Conservation (phyloP, 1,140 invertebrate species). For the Halyomorpha halys region DNA sequence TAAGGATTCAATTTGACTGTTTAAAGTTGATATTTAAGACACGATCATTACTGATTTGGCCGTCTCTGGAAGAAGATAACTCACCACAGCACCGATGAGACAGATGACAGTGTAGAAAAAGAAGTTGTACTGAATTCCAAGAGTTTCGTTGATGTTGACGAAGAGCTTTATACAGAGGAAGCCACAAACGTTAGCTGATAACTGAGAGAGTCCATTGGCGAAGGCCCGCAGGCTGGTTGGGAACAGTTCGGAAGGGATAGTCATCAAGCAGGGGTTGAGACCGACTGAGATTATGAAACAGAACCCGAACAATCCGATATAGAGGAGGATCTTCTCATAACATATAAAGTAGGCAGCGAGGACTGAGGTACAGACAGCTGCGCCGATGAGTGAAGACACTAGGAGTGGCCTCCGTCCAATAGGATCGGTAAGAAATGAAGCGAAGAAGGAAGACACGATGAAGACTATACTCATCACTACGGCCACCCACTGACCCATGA, state of each 20-base stretch:
- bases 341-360: not conserved
- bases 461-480: not conserved
- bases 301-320: not conserved
- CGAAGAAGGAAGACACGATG: not conserved
- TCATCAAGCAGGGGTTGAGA: not conserved
- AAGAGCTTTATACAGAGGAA: too few species aligned
- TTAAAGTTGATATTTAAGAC: too few species aligned
- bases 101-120: too few species aligned
- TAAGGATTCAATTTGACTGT: too few species aligned
- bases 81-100: too few species aligned
- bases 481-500: not conserved
- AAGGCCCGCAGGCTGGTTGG: not conserved
- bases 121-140: too few species aligned
- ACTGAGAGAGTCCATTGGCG: not conserved
- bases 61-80: too few species aligned
- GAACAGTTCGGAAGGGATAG: not conserved
- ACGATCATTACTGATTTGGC: too few species aligned
- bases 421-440: not conserved
- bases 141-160: too few species aligned
- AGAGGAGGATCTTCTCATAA: not conserved
- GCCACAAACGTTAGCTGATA: not conserved
- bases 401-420: not conserved
- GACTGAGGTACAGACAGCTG: not conserved
- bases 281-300: not conserved
- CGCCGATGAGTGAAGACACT: not conserved